Conservation (phyloP, 2,797 vertebrate genomes). For the Sebastes glaucus region DNA sequence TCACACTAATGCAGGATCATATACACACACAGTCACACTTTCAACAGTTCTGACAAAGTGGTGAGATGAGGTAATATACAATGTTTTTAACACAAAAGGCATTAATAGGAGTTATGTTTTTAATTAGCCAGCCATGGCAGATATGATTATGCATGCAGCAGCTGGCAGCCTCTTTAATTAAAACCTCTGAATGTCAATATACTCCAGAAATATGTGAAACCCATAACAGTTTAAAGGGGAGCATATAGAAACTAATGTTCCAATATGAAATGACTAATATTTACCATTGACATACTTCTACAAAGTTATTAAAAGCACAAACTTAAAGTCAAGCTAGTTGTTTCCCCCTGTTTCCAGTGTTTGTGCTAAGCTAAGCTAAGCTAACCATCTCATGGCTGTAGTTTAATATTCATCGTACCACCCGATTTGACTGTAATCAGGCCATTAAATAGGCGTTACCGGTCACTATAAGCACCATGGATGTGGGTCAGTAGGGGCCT, state of each 20-base stretch:
- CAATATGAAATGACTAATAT: not conserved
- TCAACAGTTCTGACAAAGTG: not conserved
- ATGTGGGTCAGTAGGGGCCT: no score
- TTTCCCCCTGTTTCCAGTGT: not conserved
- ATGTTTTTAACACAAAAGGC: conserved; percentile 23
- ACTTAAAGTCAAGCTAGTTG: fast-evolving
- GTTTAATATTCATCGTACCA: no score
- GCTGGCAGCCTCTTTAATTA: conserved; percentile 23
- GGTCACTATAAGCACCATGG: no score
- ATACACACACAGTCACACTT: not conserved
- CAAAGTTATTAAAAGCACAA: not conserved
- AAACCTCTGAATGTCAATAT: conserved; percentile 12
- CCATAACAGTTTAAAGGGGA: not conserved
- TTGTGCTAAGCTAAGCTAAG: not conserved
- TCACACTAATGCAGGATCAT: not conserved
- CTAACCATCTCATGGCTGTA: not conserved
- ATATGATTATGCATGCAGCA: conserved; percentile 23
- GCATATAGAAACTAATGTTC: not conserved
- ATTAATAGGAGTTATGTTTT: conserved; percentile 41
- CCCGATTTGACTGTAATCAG: no score
- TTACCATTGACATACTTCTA: not conserved
- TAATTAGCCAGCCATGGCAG: conserved; percentile 35
- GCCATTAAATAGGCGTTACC: no score
- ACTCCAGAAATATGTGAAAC: not conserved
- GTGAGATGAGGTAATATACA: conserved; percentile 23